Percentiles rank a stretch among this genome's conserved stretches.
phyloP scores from a whole-genome alignment of 23 tunicate species.

The Oikopleura vanhoeffeni region DNA sequence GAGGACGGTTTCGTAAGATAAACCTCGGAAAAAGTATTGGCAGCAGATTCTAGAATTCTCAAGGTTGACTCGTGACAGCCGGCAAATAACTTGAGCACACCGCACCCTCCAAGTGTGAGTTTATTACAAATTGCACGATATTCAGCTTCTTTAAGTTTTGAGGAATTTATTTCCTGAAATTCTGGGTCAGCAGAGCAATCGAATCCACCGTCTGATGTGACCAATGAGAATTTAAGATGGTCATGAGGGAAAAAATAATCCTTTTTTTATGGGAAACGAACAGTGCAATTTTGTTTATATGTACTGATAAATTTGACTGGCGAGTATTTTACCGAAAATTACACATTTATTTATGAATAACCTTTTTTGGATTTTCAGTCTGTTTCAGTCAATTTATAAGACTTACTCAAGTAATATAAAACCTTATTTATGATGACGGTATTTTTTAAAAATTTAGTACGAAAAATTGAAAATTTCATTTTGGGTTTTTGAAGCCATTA shows the following conservation, averaged over 20 bases:
- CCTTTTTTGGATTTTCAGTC: no score
- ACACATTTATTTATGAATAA: no score
- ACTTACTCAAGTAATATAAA: no score
- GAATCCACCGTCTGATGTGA: background rate
- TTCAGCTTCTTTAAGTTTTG: background rate
- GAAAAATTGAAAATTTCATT: no score
- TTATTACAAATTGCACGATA: background rate
- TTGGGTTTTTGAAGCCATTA: no score
- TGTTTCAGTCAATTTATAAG: no score
- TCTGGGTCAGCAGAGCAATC: constrained; percentile 15
- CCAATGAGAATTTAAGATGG: background rate
- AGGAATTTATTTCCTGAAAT: background rate
- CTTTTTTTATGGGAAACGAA: no score
- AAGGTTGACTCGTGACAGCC: background rate
- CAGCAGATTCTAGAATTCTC: background rate
- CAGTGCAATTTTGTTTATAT: no score
- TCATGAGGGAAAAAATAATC: background rate
- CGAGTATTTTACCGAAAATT: no score
- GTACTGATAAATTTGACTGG: no score
- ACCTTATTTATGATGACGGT: no score
- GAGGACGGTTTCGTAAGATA: background rate
- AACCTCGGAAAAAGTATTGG: background rate
- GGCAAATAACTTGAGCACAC: background rate
- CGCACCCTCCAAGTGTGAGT: background rate
- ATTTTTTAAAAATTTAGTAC: no score